phyloP scores from a whole-genome alignment of 2,797 vertebrate species.

The Gymnocypris eckloni region DNA sequence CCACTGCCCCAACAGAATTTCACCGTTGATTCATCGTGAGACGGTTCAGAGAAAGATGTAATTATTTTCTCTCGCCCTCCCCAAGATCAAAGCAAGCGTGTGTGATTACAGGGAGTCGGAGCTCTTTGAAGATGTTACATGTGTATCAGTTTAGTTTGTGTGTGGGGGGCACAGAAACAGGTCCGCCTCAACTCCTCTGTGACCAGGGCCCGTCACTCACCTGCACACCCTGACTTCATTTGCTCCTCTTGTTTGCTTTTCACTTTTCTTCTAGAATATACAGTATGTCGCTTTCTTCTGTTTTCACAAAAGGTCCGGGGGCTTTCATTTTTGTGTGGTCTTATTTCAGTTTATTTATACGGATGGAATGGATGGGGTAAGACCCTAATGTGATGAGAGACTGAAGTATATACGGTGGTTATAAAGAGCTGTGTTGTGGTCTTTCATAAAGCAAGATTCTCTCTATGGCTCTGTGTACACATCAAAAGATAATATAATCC shows the following conservation, averaged over 20 bases:
- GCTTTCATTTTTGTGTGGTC: slow-evolving; percentile 10
- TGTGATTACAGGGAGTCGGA: slow-evolving; percentile 76
- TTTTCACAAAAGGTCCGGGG: background rate
- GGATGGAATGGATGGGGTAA: slow-evolving; percentile 63
- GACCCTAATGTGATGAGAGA: slow-evolving; percentile 73
- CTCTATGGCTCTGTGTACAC: slow-evolving; percentile 13
- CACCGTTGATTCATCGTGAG: slow-evolving; percentile 79
- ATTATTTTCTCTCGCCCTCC: slow-evolving; percentile 74
- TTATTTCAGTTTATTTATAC: slow-evolving; percentile 30
- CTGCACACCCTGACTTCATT: background rate
- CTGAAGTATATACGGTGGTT: slow-evolving; percentile 51
- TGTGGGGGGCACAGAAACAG: slow-evolving; percentile 67
- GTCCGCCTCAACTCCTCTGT: slow-evolving; percentile 47
- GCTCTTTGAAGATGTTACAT: slow-evolving; percentile 75
- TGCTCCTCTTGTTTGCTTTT: slow-evolving; percentile 25
- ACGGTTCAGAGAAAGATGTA: slow-evolving; percentile 75
- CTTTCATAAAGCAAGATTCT: slow-evolving; percentile 30
- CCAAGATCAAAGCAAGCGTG: slow-evolving; percentile 79
- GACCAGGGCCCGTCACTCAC: slow-evolving; percentile 36
- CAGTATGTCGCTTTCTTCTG: background rate
- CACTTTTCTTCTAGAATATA: slow-evolving; percentile 30
- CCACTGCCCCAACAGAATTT: slow-evolving; percentile 71
- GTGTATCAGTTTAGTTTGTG: slow-evolving; percentile 71
- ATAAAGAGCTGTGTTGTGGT: slow-evolving; percentile 37
- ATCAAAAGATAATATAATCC: slow-evolving; percentile 25